These are phyloP conservation scores for Podilymbus podiceps DNA, from an alignment of 2,113 vertebrate genomes.

Conservation along the genomic window DNA sequence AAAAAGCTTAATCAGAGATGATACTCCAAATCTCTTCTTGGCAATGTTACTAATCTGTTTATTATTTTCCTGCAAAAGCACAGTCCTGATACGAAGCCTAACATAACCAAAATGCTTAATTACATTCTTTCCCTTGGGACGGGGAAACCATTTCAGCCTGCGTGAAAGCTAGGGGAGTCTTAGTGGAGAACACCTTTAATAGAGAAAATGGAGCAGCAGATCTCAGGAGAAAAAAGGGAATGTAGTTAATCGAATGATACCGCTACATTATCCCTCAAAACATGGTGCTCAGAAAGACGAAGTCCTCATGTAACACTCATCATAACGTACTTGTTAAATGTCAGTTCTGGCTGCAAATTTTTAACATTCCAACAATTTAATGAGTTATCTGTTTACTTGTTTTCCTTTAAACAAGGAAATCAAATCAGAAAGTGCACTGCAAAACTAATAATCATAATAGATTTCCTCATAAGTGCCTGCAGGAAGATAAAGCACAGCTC, in stretches of 20 bases:
- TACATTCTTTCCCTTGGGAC: neutral
- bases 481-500: neutral
- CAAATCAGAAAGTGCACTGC: neutral
- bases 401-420: neutral
- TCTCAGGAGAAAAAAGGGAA: neutral
- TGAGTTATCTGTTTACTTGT: neutral
- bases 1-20: constrained; percentile 14
- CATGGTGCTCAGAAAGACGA: neutral
- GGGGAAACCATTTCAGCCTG: neutral
- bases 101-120: neutral
- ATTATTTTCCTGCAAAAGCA: neutral
- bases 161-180: neutral
- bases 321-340: neutral
- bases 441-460: neutral
- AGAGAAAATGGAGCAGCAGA: neutral
- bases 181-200: neutral
- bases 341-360: neutral
- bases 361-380: neutral
- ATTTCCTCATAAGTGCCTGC: neutral
- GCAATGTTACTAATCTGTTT: neutral
- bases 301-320: neutral
- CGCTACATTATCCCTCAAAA: neutral
- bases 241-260: neutral
- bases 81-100: neutral
- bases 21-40: constrained; percentile 3